Conservation (phyloP, 2,797 vertebrate genomes). For the Pagetopsis macropterus region DNA sequence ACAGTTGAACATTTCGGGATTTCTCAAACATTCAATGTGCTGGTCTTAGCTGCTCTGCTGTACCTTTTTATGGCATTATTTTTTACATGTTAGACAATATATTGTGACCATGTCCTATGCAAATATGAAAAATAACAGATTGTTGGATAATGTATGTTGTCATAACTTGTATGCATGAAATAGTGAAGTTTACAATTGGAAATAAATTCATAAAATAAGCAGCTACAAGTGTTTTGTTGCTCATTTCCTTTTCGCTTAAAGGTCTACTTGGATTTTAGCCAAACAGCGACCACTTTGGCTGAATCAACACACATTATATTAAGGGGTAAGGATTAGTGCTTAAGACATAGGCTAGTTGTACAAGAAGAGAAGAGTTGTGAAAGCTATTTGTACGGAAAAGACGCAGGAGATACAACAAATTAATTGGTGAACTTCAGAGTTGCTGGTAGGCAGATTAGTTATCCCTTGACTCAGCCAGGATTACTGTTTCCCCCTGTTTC, state of each 20-base stretch:
- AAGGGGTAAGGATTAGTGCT: neutral
- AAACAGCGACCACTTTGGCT: neutral
- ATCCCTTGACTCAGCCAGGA: neutral
- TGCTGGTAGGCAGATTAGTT: neutral
- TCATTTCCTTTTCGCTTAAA: slow-evolving; percentile 15
- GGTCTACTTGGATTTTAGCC: neutral
- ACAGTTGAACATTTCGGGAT: slow-evolving; percentile 90
- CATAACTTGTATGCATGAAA: slow-evolving; percentile 98
- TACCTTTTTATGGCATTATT: slow-evolving; percentile 96
- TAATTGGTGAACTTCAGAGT: neutral
- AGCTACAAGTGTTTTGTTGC: slow-evolving; percentile 37
- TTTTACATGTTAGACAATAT: slow-evolving; percentile 98
- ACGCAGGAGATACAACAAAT: neutral
- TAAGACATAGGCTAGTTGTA: neutral
- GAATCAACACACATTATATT: neutral
- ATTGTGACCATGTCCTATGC: slow-evolving; percentile 98
- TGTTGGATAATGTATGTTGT: slow-evolving; percentile 93
- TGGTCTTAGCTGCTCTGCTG: slow-evolving; percentile 94
- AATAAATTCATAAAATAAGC: slow-evolving; percentile 94
- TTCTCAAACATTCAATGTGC: slow-evolving; percentile 82
- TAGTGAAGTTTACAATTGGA: slow-evolving; percentile 99
- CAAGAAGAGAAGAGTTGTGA: neutral
- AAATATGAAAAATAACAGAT: slow-evolving; percentile 92
- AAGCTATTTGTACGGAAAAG: neutral
- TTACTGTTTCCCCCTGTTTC: neutral